phyloP scores from a whole-genome alignment of 2,797 vertebrate genomes.

The Argyrosomus regius region DNA sequence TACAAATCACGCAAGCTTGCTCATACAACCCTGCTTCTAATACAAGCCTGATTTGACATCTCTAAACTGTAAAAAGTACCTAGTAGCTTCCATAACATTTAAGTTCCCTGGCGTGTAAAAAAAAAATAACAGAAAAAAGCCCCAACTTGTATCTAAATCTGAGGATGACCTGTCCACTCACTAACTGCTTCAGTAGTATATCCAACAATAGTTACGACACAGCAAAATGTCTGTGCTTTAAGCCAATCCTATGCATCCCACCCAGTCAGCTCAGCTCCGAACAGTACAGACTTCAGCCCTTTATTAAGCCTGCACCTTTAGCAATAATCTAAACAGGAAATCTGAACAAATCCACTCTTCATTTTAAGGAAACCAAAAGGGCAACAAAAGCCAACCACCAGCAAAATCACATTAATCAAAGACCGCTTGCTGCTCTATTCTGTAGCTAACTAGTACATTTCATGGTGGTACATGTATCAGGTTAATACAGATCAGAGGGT shows the following conservation, averaged over 20 bases:
- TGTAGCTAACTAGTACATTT: slow-evolving; percentile 59
- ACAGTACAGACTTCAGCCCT: slow-evolving; percentile 66
- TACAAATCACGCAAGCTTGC: slow-evolving; percentile 18
- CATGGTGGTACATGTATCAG: slow-evolving; percentile 52
- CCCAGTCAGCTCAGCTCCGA: slow-evolving; percentile 77
- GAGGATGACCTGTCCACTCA: slow-evolving; percentile 11
- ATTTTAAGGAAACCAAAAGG: slow-evolving; percentile 68
- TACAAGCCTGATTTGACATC: slow-evolving; percentile 21
- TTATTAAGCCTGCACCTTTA: slow-evolving; percentile 67
- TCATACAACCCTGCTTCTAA: slow-evolving; percentile 1
- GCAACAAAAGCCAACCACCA: slow-evolving; percentile 69
- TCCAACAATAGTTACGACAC: slow-evolving; percentile 8
- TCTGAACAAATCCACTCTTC: slow-evolving; percentile 74
- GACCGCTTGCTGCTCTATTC: slow-evolving; percentile 48
- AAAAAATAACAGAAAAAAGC: slow-evolving; percentile 18
- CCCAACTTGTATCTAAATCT: slow-evolving; percentile 4
- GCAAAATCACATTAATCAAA: slow-evolving; percentile 59
- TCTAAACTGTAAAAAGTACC: slow-evolving; percentile 60
- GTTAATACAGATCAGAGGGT: slow-evolving; percentile 49
- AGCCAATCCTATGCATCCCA: neutral
- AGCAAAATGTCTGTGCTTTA: slow-evolving; percentile 7
- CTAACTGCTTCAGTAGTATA: slow-evolving; percentile 22
- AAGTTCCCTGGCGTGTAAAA: slow-evolving; percentile 46
- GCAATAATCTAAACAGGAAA: slow-evolving; percentile 68
- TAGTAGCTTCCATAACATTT: slow-evolving; percentile 6